Base-by-base conservation (phyloP, 2,888 invertebrate species). In the Catocala fraxini region DNA sequence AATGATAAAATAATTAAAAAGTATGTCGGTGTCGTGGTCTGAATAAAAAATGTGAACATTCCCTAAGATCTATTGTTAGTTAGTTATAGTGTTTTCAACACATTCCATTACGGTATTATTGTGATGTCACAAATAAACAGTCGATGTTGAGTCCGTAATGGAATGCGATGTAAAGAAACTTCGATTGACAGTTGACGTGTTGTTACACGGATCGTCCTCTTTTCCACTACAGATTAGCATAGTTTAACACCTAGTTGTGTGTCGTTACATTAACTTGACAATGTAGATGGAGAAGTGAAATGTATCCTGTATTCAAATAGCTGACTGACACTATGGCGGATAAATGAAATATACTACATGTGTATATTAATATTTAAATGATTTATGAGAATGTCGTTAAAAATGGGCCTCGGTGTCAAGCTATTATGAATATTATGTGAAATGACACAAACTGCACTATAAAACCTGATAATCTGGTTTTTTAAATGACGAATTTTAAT, bases 401-500 rank as follows among this genome's bases (percentile, higher is more conserved):
- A 48, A 34, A 34, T 39, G 15, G 12, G 56, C 58, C 62, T 60
- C 52, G 63, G 68, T 73, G 73, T 77, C 67, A 76, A 12, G 46
- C 57, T 65, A 62, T 62, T 64, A 68, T 66, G 70, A 70, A 74
- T 71, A 63, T 61, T 49, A 33, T 57, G 53, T 54, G 62, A 70
- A 70, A 67, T 68, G 70, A 67, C 76, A 72, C 70, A 52, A 63
- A 71, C 59, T 64, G 64, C 60, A 67, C 69, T 71, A 59, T 73
- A 67, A 75, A 81, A 79, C 77, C 67, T 63, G 69, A 78, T 75
- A 75, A 68, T 79, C 79, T 75, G 68, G 80, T 77, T 75, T 73
- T 56, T 51, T 55, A 62, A 54, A 55, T 59, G 33, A 59, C 56
- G 39, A 39, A 59, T 55, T 63, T 55, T 10, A 35, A 65, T 54